A percentile compares a stretch with the other conserved stretches of the same genome.
Conservation (phyloP, 2,888 invertebrate species). For the Diachrysia chrysitis region DNA sequence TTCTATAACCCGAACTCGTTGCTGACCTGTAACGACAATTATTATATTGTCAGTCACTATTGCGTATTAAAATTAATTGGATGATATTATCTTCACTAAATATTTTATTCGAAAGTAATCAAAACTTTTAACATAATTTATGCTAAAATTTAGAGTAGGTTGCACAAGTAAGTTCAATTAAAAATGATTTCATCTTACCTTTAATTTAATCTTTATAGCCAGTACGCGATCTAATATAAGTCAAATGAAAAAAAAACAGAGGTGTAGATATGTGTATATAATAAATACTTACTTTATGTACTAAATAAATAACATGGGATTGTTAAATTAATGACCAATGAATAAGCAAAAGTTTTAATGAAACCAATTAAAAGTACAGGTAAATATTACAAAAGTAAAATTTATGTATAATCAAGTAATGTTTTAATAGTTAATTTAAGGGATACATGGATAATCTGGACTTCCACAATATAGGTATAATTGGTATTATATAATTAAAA, state of each 20-base stretch:
- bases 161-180: too few relatives aligned
- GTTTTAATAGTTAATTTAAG: constrained; percentile 9
- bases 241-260: too few relatives aligned
- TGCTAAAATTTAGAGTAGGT: too few relatives aligned
- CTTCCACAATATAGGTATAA: not conserved
- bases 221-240: too few relatives aligned
- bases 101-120: too few relatives aligned
- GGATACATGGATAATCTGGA: constrained; percentile 14
- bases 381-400: constrained; percentile 22
- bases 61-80: too few relatives aligned
- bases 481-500: not conserved
- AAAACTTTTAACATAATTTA: too few relatives aligned
- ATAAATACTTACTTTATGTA: too few relatives aligned
- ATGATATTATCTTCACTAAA: too few relatives aligned
- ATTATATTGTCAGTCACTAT: not conserved
- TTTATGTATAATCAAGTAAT: constrained; percentile 32
- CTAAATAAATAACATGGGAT: not conserved
- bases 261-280: not conserved
- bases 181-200: too few relatives aligned
- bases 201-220: too few relatives aligned
- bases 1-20: constrained; percentile 56
- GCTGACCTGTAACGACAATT: constrained; percentile 25
- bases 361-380: constrained; percentile 26
- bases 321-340: constrained; percentile 22
- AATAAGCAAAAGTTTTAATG: constrained; percentile 39